Base-by-base conservation (phyloP, 2,113 vertebrate genomes). In the Entelurus aequoreus region DNA sequence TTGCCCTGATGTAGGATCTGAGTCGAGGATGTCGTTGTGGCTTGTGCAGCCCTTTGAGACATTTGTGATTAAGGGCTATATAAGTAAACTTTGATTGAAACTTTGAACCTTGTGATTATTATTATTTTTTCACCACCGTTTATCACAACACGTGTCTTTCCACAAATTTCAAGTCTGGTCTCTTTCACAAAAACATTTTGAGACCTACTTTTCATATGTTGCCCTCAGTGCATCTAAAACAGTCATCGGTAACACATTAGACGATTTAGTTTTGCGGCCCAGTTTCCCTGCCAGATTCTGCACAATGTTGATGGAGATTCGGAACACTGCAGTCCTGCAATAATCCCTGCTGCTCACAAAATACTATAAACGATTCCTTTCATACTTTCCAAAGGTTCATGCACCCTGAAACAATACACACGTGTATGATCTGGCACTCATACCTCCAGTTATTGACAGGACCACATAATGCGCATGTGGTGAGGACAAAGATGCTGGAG, bases 271-370 rank as follows among this genome's bases (percentile, higher is more conserved):
- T 4, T 49, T 46, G 21, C 35, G 19, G 48, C 51, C 8, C 28
- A 14, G 16, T 35, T 42, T 10, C 2, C 36, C 12, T 6, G 38
- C 16, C 11, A 46, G n/a, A 58, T 21, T 46, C 28, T 46, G 10
- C 44, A 9, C 38, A 55, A 11, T 37, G 42, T 66, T 65, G 8
- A 56, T 51, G 46, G 38, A 15, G 28, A 63, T 21, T 11, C 40
- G 38, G 16, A 42, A 42, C 28, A 15, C 44, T 58, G 8, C 5
- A 10, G 40, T 16, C n/a, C 16, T 54, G 19, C 19, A 51, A 54
- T 14, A 13, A 37, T 37, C 36, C 12, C 35, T 6, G 13, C 13
- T 37, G 53, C 12, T 54, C 35, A 36, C 28, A 37, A 54, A 54
- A 54, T 28, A 54, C 13, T 28, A 54, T 37, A 54, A 37, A 36